phyloP scores from a whole-genome alignment of 2,113 vertebrate genomes.

The Petrocephalus microphthalmus region DNA sequence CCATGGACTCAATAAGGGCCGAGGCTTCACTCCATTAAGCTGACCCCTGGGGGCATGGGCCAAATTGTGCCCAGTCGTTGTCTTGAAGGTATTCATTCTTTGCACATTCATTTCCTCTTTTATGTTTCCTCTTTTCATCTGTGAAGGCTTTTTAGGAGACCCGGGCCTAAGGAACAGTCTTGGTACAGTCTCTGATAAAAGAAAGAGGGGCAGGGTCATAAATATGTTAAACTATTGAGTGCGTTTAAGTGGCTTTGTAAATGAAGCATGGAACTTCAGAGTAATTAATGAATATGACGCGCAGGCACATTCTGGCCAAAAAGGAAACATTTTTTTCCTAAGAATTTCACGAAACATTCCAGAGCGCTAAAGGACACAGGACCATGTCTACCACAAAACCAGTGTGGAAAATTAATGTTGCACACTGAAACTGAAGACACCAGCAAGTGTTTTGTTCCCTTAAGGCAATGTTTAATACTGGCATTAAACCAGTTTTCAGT shows the following conservation, averaged over 20 bases:
- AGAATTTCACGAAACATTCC: conserved; percentile 7
- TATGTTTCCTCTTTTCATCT: conserved; percentile 89
- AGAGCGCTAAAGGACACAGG: not conserved
- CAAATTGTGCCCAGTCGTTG: conserved; percentile 84
- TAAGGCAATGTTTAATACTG: not conserved
- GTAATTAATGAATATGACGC: conserved; percentile 80
- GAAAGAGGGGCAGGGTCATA: conserved; percentile 86
- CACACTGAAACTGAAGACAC: not conserved
- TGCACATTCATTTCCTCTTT: conserved; percentile 97
- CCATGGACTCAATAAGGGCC: conserved; percentile 92
- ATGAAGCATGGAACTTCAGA: conserved; percentile 70
- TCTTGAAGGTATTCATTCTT: conserved; percentile 90
- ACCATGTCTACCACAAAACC: not conserved
- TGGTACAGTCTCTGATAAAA: conserved; percentile 80
- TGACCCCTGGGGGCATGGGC: conserved; percentile 90
- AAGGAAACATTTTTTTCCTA: conserved; percentile 29
- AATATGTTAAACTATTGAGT: conserved; percentile 92
- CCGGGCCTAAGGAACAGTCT: conserved; percentile 73
- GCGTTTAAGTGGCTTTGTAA: conserved; percentile 89
- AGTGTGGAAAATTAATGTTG: not conserved
- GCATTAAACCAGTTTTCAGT: not conserved
- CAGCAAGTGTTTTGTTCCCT: not conserved
- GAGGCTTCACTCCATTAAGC: conserved; percentile 98
- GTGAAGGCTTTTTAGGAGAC: conserved; percentile 72
- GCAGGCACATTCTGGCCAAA: conserved; percentile 51